Conservation (phyloP, 2,113 vertebrate species). For the Sterna hirundo region DNA sequence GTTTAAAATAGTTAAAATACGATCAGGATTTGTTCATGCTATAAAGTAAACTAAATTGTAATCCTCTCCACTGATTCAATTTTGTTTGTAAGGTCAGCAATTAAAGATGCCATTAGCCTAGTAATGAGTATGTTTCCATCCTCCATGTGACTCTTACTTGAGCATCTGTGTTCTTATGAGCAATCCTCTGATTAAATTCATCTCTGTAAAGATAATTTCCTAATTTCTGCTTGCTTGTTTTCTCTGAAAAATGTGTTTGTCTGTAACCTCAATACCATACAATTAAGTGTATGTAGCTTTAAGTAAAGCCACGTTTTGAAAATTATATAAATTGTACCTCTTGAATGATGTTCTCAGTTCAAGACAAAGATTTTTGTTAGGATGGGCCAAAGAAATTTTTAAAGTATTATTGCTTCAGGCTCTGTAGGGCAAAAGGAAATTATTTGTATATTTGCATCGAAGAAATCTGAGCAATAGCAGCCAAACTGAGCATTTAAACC, state of each 20-base stretch:
- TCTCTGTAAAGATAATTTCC: neutral
- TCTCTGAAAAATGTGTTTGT: neutral
- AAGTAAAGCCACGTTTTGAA: neutral
- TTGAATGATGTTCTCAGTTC: neutral
- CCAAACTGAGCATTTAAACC: neutral
- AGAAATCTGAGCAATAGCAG: neutral
- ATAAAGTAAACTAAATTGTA: neutral
- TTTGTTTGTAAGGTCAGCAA: slow-evolving; percentile 15
- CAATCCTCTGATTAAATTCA: slow-evolving; percentile 8
- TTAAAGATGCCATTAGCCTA: slow-evolving; percentile 16
- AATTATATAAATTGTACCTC: neutral
- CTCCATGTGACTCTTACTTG: neutral
- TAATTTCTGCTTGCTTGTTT: neutral
- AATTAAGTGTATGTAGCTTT: neutral
- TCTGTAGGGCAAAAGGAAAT: neutral
- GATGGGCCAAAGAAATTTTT: neutral
- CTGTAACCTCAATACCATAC: neutral
- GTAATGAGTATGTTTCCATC: neutral
- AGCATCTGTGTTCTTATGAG: slow-evolving; percentile 31
- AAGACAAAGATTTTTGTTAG: neutral
- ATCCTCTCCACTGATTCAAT: neutral
- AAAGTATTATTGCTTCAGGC: neutral
- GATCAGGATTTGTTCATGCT: neutral
- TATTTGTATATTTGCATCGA: neutral
- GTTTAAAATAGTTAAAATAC: neutral